phyloP scores from a whole-genome alignment of 2,888 invertebrate species.

The Phymatocera aterrima region DNA sequence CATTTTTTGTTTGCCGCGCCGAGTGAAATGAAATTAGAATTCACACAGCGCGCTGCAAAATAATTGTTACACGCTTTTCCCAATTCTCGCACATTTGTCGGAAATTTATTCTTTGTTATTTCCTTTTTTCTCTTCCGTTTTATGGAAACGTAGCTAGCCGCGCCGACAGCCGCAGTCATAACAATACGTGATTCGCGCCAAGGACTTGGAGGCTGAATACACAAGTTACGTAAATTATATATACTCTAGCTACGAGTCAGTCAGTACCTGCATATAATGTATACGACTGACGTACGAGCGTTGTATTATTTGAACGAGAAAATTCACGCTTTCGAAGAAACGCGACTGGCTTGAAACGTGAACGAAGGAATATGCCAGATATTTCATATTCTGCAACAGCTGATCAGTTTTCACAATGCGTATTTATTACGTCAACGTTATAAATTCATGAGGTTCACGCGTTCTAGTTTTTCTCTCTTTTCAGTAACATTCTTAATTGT shows the following conservation, averaged over 20 bases:
- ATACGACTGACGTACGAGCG: neutral
- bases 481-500: too few species aligned
- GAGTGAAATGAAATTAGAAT: neutral
- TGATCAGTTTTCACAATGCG: too few species aligned
- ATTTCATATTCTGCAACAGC: neutral
- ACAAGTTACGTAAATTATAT: slow-evolving; percentile 37
- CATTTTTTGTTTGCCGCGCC: neutral
- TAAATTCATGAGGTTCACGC: too few species aligned
- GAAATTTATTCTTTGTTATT: neutral
- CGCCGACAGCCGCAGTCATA: slow-evolving; percentile 39
- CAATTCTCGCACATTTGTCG: too few species aligned
- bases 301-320: neutral
- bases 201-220: slow-evolving; percentile 25
- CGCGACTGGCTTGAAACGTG: neutral
- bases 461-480: too few species aligned
- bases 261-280: neutral
- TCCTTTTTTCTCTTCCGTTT: neutral
- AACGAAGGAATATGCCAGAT: neutral
- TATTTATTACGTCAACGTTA: too few species aligned
- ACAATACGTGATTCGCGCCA: slow-evolving; percentile 42
- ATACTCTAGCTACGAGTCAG: neutral
- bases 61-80: too few species aligned
- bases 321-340: neutral
- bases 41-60: too few species aligned
- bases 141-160: slow-evolving; percentile 6